Evolutionary conservation across 2,888 invertebrate species (phyloP).

Genomic region (Eumacrocentrus americanus): DNA sequence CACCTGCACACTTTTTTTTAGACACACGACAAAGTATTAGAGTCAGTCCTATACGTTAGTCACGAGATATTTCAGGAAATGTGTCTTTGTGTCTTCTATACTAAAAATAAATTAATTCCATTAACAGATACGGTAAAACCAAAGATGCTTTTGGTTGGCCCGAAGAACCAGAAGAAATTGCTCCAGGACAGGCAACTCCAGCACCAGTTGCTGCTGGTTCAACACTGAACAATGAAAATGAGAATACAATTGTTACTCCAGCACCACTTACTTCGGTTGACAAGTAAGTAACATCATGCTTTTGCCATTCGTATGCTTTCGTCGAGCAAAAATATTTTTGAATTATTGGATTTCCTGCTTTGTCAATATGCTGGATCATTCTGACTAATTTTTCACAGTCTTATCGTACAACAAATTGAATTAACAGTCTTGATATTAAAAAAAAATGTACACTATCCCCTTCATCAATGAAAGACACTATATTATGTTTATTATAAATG

Average conservation of each 20-base stretch:
- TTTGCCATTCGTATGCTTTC: too few relatives aligned
- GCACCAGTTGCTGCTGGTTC: slow-evolving; percentile 52
- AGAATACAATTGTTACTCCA: slow-evolving; percentile 56
- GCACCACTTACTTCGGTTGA: slow-evolving; percentile 68
- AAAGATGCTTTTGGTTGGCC: slow-evolving; percentile 98
- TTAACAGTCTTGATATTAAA: too few relatives aligned
- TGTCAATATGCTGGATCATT: background rate
- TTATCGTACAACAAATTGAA: background rate
- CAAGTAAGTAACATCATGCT: slow-evolving; percentile 57
- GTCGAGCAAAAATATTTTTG: background rate
- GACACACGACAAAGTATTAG: too few relatives aligned
- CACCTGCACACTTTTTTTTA: too few relatives aligned
- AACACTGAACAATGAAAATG: slow-evolving; percentile 57
- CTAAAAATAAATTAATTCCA: too few relatives aligned
- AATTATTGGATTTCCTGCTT: slow-evolving; percentile 3
- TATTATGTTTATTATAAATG: slow-evolving; percentile 16
- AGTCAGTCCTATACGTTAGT: too few relatives aligned
- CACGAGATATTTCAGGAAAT: too few relatives aligned
- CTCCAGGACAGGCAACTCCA: slow-evolving; percentile 55
- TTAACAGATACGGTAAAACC: slow-evolving; percentile 90
- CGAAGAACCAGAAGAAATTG: slow-evolving; percentile 85
- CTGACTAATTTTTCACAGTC: background rate
- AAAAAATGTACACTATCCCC: too few relatives aligned
- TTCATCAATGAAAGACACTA: too few relatives aligned
- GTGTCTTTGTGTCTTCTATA: too few relatives aligned